Evolutionary conservation across 1,140 invertebrate genomes (phyloP), one percentile per base, ranked within the genome.

Genomic region (Planococcus citri): DNA sequence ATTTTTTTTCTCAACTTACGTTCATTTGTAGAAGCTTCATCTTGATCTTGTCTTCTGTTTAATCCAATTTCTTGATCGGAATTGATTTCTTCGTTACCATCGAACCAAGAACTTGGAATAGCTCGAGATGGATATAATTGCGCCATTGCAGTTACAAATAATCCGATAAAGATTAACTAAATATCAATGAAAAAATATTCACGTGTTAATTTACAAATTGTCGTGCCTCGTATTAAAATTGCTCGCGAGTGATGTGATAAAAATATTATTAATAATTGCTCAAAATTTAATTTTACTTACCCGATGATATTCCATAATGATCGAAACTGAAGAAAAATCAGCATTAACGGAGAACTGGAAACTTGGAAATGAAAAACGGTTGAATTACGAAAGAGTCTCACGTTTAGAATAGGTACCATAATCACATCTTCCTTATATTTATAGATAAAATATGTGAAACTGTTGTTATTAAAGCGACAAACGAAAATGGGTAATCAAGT

Each of bases 271-370:
- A 58, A n/a, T n/a, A n/a, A 58, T 58, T 58, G 21, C 6, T 6
- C 4, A 58, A 25, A 64, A 64, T 24, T 17, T 24, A 64, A 64
- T 27, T 64, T 25, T 64, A 64, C 60, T 64, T 64, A 64, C 60
- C 10, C 24, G 20, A 24, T 64, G 21, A 64, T 64, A 25, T 6
- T 25, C 60, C 60, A 64, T 64, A 24, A 2, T 64, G 20, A 6
- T 3, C 24, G 10, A 27, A 14, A 58, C n/a, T n/a, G n/a, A 58
- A n/a, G 21, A 58, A 20, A 20, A 8, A 58, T 58, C 6, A 8
- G 4, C 3, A 20, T 33, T 33, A 33, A 33, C 29, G n/a, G n/a
- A n/a, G n/a, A n/a, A n/a, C n/a, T n/a, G n/a, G n/a, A n/a, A n/a
- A n/a, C n/a, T n/a, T n/a, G n/a, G n/a, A 33, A 33, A 12, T 33